Evolutionary conservation across 2,888 invertebrate species (phyloP).

Genomic region (Lamellibrachia columna): DNA sequence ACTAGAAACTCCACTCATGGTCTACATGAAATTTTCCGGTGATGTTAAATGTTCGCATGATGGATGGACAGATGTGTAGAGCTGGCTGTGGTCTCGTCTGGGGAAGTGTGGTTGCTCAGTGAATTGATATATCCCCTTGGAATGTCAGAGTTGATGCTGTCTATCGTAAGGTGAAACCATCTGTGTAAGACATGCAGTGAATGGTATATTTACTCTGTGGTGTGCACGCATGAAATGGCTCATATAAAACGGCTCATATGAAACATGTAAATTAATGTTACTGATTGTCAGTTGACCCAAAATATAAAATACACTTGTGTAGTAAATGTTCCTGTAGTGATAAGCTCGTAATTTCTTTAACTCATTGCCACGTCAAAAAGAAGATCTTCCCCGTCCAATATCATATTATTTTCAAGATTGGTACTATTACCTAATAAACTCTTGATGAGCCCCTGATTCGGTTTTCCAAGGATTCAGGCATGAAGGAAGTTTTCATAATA

Average conservation of each 20-base stretch:
- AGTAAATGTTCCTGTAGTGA: not conserved
- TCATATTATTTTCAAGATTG: too few relatives aligned
- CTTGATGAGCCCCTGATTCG: too few relatives aligned
- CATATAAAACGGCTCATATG: not conserved
- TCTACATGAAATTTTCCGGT: not conserved
- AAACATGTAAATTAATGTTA: slow-evolving; percentile 10
- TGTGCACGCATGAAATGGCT: not conserved
- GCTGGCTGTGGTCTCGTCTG: not conserved
- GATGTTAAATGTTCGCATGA: not conserved
- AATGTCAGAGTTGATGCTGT: not conserved
- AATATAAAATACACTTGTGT: not conserved
- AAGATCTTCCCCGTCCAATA: too few relatives aligned
- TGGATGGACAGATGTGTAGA: not conserved
- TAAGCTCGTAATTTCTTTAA: not conserved
- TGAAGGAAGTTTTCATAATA: too few relatives aligned
- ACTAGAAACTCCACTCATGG: not conserved
- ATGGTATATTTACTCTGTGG: not conserved
- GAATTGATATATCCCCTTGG: not conserved
- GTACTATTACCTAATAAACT: too few relatives aligned
- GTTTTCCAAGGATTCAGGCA: too few relatives aligned
- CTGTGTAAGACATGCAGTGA: not conserved
- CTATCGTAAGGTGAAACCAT: not conserved
- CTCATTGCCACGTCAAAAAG: not conserved
- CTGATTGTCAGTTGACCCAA: not conserved
- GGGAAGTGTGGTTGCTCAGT: not conserved